phyloP scores from a whole-genome alignment of 1,140 invertebrate genomes.

The Hormaphis cornu region DNA sequence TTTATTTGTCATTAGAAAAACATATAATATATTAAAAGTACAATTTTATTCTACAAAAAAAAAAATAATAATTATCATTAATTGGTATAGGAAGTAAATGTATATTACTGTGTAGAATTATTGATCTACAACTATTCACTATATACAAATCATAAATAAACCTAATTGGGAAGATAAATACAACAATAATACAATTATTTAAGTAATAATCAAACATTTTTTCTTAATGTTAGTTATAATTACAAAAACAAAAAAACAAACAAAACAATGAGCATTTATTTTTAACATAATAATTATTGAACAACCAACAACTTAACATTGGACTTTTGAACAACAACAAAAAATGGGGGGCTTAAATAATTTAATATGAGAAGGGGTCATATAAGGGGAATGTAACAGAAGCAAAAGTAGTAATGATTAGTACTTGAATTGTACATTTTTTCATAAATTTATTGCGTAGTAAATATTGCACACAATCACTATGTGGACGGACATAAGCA shows the following conservation, averaged over 20 bases:
- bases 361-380: not conserved
- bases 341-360: not conserved
- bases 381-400: constrained; percentile 15
- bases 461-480: constrained; percentile 28
- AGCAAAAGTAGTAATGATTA: constrained; percentile 17
- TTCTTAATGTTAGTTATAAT: not conserved
- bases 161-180: constrained; percentile 2
- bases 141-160: constrained; percentile 11
- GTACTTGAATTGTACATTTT: not conserved
- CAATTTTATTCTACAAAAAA: constrained; percentile 23
- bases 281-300: constrained; percentile 19
- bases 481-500: constrained; percentile 28
- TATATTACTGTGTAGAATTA: constrained; percentile 15
- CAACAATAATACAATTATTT: constrained; percentile 6
- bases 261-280: constrained; percentile 30
- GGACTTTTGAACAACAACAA: not conserved
- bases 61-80: too few species aligned
- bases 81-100: constrained; percentile 26
- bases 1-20: constrained; percentile 22
- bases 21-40: constrained; percentile 13
- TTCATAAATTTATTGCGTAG: constrained; percentile 11
- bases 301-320: not conserved
- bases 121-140: constrained; percentile 18
- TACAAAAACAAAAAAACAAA: constrained; percentile 27
- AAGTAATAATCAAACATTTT: constrained; percentile 3